Evolutionary conservation across 2,797 vertebrate species (phyloP).

Genomic region (Sebastes kiyomatsui): DNA sequence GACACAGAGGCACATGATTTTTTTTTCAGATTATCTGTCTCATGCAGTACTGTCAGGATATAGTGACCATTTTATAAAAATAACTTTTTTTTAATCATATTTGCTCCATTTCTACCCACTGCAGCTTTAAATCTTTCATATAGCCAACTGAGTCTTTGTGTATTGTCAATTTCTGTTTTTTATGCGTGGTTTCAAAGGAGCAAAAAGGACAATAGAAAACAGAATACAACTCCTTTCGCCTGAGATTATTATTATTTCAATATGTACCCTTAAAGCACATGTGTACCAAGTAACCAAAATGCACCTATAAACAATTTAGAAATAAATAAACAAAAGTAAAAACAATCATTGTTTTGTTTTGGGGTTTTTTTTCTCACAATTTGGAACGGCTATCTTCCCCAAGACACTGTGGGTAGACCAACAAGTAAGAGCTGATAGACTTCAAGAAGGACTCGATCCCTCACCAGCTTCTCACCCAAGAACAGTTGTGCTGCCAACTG

Average conservation of each 20-base stretch:
- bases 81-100: too few species aligned
- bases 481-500: background rate
- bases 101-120: too few species aligned
- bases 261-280: background rate
- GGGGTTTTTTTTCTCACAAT: background rate
- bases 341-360: background rate
- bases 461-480: background rate
- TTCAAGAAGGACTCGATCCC: background rate
- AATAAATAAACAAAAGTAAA: background rate
- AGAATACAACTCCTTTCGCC: background rate
- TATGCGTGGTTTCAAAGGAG: background rate
- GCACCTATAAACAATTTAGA: background rate
- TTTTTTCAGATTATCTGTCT: too few species aligned
- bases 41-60: too few species aligned
- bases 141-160: background rate
- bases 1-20: too few species aligned
- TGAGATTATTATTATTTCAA: background rate
- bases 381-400: background rate
- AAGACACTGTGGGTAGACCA: background rate
- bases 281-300: background rate
- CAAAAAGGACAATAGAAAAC: background rate
- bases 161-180: background rate
- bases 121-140: too few species aligned
- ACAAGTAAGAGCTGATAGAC: background rate
- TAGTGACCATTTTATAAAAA: too few species aligned